Evolutionary conservation across 2,113 vertebrate genomes (phyloP).

Genomic region (Entomyzon cyanotis): DNA sequence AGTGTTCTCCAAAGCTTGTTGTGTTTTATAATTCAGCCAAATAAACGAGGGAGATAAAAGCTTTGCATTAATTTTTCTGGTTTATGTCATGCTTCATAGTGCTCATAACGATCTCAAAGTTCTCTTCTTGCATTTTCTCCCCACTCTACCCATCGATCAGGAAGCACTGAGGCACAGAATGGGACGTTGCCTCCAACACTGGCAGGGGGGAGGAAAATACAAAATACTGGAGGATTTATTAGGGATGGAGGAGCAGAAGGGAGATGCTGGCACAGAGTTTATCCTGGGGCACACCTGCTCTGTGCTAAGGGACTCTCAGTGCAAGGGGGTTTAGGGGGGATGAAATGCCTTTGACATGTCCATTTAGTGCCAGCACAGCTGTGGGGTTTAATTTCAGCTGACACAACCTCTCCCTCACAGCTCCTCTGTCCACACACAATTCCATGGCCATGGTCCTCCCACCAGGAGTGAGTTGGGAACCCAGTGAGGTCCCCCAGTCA

Average conservation of each 20-base stretch:
- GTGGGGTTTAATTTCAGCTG: not conserved
- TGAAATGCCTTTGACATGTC: not conserved
- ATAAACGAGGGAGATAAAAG: slow-evolving; percentile 5
- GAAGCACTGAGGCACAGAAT: not conserved
- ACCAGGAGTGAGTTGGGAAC: fast-evolving
- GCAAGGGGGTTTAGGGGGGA: fast-evolving
- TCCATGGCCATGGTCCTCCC: not conserved
- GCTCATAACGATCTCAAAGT: not conserved
- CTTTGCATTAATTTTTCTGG: not conserved
- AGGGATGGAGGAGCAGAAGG: not conserved
- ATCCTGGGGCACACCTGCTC: not conserved
- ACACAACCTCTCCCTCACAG: not conserved
- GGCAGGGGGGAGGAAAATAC: not conserved
- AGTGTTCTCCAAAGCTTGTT: not conserved
- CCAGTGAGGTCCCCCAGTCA: not conserved
- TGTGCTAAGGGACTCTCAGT: not conserved
- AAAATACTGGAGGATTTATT: not conserved
- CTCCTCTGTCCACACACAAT: not conserved
- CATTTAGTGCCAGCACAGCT: not conserved
- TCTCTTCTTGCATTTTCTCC: not conserved
- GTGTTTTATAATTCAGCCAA: not conserved
- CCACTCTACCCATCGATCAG: not conserved
- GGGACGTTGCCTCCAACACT: not conserved
- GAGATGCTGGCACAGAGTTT: not conserved
- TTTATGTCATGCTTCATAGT: not conserved